Percentiles rank a stretch among this genome's conserved stretches.
These are phyloP conservation scores for Mesorhabditis spiculigera DNA, from an alignment of 2,888 invertebrate genomes.

Conservation along the genomic window DNA sequence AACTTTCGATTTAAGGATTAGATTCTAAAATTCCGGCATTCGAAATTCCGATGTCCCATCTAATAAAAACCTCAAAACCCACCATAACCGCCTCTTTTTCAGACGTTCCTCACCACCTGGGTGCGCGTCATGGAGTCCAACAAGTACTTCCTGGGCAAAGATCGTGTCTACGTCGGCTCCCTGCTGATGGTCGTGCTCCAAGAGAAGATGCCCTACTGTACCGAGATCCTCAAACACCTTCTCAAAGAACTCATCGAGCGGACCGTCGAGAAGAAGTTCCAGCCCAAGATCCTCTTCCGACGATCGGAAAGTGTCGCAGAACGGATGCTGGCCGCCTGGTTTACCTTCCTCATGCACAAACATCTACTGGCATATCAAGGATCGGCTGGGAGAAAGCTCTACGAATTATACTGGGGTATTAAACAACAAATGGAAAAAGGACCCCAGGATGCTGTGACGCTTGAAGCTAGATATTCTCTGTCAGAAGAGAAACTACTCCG, in stretches of 20 bases:
- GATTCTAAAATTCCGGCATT: too few relatives aligned
- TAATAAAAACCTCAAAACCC: too few relatives aligned
- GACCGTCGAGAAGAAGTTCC: conserved; percentile 82
- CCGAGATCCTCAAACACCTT: conserved; percentile 93
- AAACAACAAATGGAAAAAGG: conserved; percentile 99
- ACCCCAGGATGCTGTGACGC: conserved; percentile 93
- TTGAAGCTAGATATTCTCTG: conserved; percentile 93
- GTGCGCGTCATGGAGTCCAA: conserved; percentile 77
- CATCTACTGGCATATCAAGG: conserved; percentile 72
- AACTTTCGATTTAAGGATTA: too few relatives aligned
- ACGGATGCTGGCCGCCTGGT: conserved; percentile 99
- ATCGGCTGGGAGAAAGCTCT: conserved; percentile 88
- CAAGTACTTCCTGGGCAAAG: conserved; percentile 87
- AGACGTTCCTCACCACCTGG: conserved; percentile 45
- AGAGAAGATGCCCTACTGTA: conserved; percentile 97
- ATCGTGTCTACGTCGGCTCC: conserved; percentile 95
- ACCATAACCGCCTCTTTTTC: not conserved
- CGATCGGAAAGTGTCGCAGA: conserved; percentile 96
- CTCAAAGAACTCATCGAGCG: conserved; percentile 94
- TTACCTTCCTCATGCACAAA: conserved; percentile 94
- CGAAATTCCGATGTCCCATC: too few relatives aligned
- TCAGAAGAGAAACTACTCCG: conserved; percentile 98
- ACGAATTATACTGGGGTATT: conserved; percentile 94
- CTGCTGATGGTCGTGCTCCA: conserved; percentile 90
- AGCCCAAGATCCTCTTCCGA: conserved; percentile 59